phyloP scores from a whole-genome alignment of 2,113 vertebrate species.

The Epinephelus fuscoguttatus region DNA sequence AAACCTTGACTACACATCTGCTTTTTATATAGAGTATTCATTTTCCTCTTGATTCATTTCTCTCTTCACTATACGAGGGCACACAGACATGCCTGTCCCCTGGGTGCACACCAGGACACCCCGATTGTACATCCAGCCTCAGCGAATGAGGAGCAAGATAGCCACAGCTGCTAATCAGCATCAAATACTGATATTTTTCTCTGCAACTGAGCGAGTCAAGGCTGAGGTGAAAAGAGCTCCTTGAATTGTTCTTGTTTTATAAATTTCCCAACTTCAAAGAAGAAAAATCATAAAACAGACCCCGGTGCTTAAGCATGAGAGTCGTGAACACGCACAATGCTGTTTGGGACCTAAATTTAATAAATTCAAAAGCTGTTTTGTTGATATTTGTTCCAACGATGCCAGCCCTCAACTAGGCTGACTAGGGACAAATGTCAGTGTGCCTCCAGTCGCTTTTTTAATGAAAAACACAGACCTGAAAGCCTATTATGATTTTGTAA shows the following conservation, averaged over 20 bases:
- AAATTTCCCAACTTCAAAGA: constrained; percentile 27
- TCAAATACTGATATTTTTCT: constrained; percentile 29
- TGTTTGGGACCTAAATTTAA: constrained; percentile 43
- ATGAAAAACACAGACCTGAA: constrained; percentile 50
- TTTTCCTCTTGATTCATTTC: constrained; percentile 13
- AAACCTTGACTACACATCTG: neutral
- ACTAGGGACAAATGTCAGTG: constrained; percentile 30
- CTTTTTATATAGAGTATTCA: neutral
- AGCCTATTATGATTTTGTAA: constrained; percentile 22
- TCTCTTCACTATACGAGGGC: constrained; percentile 20
- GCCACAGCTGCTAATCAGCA: constrained; percentile 31
- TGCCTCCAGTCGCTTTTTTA: constrained; percentile 34
- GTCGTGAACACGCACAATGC: neutral
- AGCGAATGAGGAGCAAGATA: constrained; percentile 13
- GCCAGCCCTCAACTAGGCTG: constrained; percentile 18
- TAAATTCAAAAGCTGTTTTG: constrained; percentile 49
- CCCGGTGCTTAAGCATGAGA: constrained; percentile 18
- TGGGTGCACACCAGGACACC: constrained; percentile 7
- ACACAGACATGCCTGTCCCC: neutral
- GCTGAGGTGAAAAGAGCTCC: constrained; percentile 26
- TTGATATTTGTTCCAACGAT: constrained; percentile 43
- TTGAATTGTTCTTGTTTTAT: constrained; percentile 23
- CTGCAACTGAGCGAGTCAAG: constrained; percentile 2
- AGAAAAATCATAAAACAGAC: constrained; percentile 20
- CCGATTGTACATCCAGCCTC: constrained; percentile 25